These are phyloP conservation scores for Epizoanthus stellaris DNA, from an alignment of 92 coral and sea anemone genomes.

Conservation along the genomic window DNA sequence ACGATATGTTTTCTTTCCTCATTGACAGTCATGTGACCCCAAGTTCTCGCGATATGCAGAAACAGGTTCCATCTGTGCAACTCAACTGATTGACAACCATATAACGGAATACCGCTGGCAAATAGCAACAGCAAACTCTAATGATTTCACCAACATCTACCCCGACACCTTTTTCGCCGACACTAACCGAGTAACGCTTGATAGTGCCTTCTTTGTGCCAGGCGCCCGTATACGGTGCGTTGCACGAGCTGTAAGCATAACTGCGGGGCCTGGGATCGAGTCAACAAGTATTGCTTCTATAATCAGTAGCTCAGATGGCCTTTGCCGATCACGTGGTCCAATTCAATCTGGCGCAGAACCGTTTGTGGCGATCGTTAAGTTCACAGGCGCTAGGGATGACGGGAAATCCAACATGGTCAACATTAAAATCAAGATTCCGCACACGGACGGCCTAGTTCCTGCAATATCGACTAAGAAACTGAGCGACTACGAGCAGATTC, in stretches of 20 bases:
- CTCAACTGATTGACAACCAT: conserved; percentile 81
- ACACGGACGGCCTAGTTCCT: conserved; percentile 92
- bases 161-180: conserved; percentile 85
- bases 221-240: conserved; percentile 87
- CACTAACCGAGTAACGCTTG: conserved; percentile 80
- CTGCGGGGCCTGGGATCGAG: conserved; percentile 85
- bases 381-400: conserved; percentile 82
- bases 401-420: conserved; percentile 89
- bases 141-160: conserved; percentile 63
- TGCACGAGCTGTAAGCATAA: conserved; percentile 85
- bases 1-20: neutral
- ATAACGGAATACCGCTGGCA: conserved; percentile 93
- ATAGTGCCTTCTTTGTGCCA: conserved; percentile 86
- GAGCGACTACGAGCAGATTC: conserved; percentile 69
- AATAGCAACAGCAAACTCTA: conserved; percentile 59
- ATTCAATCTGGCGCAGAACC: conserved; percentile 88
- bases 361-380: conserved; percentile 83
- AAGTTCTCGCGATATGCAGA: conserved; percentile 91
- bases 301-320: conserved; percentile 73
- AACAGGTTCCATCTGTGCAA: conserved; percentile 90
- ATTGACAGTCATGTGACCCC: conserved; percentile 91
- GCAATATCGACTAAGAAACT: conserved; percentile 83
- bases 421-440: conserved; percentile 85
- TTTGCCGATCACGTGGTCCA: conserved; percentile 82
- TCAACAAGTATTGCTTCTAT: conserved; percentile 78